Percentiles rank a stretch among this genome's conserved stretches.
These are phyloP conservation scores for Phoxinus dragarum DNA, from an alignment of 2,797 vertebrate genomes.

Conservation along the genomic window DNA sequence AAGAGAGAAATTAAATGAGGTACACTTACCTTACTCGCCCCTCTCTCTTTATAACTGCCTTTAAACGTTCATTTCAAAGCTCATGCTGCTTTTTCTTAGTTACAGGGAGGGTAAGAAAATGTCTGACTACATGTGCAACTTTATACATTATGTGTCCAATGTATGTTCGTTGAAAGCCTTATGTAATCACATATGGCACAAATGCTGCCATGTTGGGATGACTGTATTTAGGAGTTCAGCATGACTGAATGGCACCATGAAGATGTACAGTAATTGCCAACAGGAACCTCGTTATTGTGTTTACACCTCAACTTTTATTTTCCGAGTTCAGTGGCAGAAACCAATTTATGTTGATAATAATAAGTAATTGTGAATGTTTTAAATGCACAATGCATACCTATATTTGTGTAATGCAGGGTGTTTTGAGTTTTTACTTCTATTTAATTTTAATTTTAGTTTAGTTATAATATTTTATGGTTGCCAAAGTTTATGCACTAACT, in stretches of 20 bases:
- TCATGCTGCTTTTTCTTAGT: constrained; percentile 56
- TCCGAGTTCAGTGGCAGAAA: neutral
- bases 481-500: neutral
- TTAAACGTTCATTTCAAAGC: constrained; percentile 46
- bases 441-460: neutral
- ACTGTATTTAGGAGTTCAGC: neutral
- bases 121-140: constrained; percentile 15
- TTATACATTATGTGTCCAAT: neutral
- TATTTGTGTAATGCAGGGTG: neutral
- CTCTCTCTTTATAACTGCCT: constrained; percentile 42
- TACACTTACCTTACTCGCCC: constrained; percentile 60
- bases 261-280: neutral
- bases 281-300: neutral
- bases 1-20: constrained; percentile 66
- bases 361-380: neutral
- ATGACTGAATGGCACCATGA: neutral
- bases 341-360: neutral
- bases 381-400: too few relatives aligned
- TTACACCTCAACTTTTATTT: neutral
- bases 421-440: neutral
- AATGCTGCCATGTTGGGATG: neutral
- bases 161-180: constrained; percentile 3
- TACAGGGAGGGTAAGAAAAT: constrained; percentile 42
- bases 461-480: neutral
- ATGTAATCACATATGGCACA: constrained; percentile 6